These are phyloP conservation scores for Fistularia commersonii DNA, from an alignment of 2,797 vertebrate genomes.

Conservation along the genomic window DNA sequence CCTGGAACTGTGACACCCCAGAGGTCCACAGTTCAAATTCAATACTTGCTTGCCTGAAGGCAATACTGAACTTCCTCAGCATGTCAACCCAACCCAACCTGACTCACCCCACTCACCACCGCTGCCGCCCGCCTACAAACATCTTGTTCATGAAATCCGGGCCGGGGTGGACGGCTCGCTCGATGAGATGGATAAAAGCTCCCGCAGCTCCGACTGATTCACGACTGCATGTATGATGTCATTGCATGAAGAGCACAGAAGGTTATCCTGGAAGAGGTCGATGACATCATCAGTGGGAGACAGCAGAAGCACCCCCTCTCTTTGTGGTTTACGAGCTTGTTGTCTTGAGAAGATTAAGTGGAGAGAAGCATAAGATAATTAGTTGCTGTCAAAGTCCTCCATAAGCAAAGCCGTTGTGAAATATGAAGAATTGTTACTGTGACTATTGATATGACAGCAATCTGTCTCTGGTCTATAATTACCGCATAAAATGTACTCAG, in stretches of 20 bases:
- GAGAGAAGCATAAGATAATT: conserved; percentile 24
- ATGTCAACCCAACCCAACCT: conserved; percentile 26
- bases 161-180: conserved; percentile 31
- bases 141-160: conserved; percentile 27
- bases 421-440: background rate
- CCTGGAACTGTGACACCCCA: conserved; percentile 40
- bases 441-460: background rate
- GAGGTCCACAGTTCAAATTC: conserved; percentile 58
- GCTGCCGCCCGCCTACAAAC: conserved; percentile 30
- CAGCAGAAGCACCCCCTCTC: conserved; percentile 20
- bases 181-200: conserved; percentile 41
- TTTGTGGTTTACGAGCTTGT: conserved; percentile 36
- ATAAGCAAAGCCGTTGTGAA: background rate
- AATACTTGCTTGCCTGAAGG: conserved; percentile 49
- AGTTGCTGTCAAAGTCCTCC: conserved; percentile 9
- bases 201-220: conserved; percentile 57
- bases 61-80: conserved; percentile 47
- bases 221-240: conserved; percentile 49
- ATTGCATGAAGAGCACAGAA: conserved; percentile 23
- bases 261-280: conserved; percentile 18
- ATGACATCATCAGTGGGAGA: conserved; percentile 55
- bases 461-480: conserved; percentile 8
- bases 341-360: conserved; percentile 15
- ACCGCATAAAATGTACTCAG: conserved; percentile 5
- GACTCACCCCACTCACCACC: conserved; percentile 4